Evolutionary conservation across 2,113 vertebrate species (phyloP), one percentile per base, ranked within the genome.

Genomic region (Emydocephalus ijimae): DNA sequence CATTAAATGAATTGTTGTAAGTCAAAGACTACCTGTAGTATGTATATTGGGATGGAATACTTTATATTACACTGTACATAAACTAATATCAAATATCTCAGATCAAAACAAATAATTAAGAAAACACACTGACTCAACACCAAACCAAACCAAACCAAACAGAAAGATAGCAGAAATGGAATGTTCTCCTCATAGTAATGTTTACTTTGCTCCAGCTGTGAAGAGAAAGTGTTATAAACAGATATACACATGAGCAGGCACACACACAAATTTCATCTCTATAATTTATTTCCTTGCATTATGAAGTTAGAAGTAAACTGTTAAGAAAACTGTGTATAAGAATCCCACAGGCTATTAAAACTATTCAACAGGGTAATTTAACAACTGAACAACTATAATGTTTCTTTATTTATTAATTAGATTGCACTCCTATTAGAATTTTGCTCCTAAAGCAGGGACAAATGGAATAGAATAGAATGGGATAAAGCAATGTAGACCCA

Each of bases 221-320:
- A 90, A 93, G 64, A 94, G 92, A 93, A 95, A 97, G 95, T 93
- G 5, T 56, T 96, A 18, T 95, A 95, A 96, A 96, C 93, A 94
- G 95, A 95, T 95, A 95, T 95, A 90, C 29, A 89, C 93, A 94
- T 93, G 91, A 95, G 93, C 52, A 91, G 24, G 81, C 94, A 81
- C 74, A 74, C 89, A 14, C 2, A 94, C 88, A 95, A 95, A 93
- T 92, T 81, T 94, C n/a, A 95, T 95, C 74, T 89, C 86, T 90
- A 91, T 94, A 96, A 90, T 59, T 94, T 26, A 93, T 95, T 96
- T 93, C 89, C 89, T 52, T 93, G 29, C 29, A 34, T 92, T 94
- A 91, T 87, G 93, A 96, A 96, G 90, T 97, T 39, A 95, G 95
- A 93, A 93, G 91, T 87, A 95, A 97, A 92, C 94, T 91, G 48